phyloP scores from a whole-genome alignment of 2,888 invertebrate genomes.

The Hedychridium roseum region DNA sequence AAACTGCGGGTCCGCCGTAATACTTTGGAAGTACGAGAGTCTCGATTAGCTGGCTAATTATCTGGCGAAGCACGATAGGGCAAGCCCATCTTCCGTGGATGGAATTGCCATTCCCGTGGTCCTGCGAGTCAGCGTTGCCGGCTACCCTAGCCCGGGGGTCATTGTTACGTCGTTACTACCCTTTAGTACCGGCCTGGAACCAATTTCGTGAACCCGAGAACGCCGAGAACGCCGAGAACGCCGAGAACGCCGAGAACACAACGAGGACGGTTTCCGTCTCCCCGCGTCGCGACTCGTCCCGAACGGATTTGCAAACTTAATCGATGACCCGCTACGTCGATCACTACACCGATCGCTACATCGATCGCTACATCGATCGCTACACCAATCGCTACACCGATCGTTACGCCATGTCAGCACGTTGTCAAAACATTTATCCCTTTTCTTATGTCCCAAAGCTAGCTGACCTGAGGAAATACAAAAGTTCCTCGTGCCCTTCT shows the following conservation, averaged over 20 bases:
- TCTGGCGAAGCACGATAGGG: constrained; percentile 50
- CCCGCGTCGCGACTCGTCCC: constrained; percentile 14
- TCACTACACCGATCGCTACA: background rate
- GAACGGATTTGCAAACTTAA: background rate
- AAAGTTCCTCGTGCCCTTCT: too few species aligned
- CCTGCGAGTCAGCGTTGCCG: constrained; percentile 42
- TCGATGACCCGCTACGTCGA: background rate
- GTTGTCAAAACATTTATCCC: too few species aligned
- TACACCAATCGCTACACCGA: too few species aligned
- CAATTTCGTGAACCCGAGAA: too few species aligned
- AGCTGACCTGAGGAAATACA: too few species aligned
- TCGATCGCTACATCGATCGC: too few species aligned
- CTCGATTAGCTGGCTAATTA: constrained; percentile 62
- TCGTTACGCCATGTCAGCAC: too few species aligned
- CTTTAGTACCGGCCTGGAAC: constrained; percentile 47
- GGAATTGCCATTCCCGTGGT: constrained; percentile 49
- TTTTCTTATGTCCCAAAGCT: too few species aligned
- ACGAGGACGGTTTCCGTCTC: constrained; percentile 34
- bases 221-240: too few species aligned
- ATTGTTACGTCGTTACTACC: constrained; percentile 62
- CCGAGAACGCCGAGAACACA: constrained; percentile 18
- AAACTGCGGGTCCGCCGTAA: constrained; percentile 30
- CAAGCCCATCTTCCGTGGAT: constrained; percentile 48
- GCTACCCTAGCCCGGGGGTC: constrained; percentile 46
- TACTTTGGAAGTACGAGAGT: constrained; percentile 38